phyloP scores from a whole-genome alignment of 2,797 vertebrate species.

The Chaetophractus vellerosus region DNA sequence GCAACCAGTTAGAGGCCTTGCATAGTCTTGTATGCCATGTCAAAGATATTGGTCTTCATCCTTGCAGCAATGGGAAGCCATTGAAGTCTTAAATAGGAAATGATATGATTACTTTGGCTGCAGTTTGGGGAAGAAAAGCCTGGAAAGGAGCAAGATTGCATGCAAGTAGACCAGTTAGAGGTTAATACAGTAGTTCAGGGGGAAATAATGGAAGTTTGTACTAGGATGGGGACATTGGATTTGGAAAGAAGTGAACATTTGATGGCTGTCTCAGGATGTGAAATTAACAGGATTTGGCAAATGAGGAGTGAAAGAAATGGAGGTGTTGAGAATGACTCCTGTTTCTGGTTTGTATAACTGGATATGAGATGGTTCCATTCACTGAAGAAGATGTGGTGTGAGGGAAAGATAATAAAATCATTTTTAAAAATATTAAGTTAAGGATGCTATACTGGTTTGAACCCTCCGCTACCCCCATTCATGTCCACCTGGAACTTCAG shows the following conservation, averaged over 20 bases:
- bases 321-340: background rate
- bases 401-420: constrained; percentile 1
- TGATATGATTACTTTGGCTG: background rate
- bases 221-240: background rate
- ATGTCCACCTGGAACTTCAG: too few species aligned
- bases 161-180: background rate
- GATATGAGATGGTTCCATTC: background rate
- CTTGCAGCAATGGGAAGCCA: background rate
- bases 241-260: background rate
- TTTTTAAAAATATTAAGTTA: constrained; percentile 48
- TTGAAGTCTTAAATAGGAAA: constrained; percentile 24
- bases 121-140: background rate
- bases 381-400: constrained; percentile 42
- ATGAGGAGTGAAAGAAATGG: background rate
- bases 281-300: constrained; percentile 45
- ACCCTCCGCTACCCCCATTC: too few species aligned
- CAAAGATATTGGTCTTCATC: background rate
- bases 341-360: constrained; percentile 14
- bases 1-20: background rate
- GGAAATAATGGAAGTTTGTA: background rate
- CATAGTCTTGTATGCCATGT: background rate
- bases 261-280: background rate
- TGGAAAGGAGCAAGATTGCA: background rate
- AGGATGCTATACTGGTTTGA: background rate
- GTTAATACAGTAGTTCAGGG: background rate